Evolutionary conservation across 2,888 invertebrate species (phyloP).

Genomic region (Malacosoma neustria): DNA sequence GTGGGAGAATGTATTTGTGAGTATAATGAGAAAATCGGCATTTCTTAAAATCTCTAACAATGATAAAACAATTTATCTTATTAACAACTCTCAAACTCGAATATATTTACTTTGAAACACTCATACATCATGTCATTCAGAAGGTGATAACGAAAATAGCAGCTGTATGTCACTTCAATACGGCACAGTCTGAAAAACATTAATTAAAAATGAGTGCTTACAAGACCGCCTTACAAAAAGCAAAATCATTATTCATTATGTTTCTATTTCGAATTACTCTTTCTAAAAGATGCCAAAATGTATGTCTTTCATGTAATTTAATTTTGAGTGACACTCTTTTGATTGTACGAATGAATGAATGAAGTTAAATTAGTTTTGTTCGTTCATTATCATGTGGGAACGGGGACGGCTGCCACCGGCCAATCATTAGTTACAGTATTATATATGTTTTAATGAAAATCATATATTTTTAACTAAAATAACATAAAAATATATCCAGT

Average conservation of each 20-base stretch:
- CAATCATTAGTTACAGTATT: too few relatives aligned
- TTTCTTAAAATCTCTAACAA: too few relatives aligned
- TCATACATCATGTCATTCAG: not conserved
- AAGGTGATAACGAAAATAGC: not conserved
- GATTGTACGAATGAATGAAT: not conserved
- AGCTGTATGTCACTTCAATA: not conserved
- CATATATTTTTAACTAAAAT: too few relatives aligned
- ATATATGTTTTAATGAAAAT: too few relatives aligned
- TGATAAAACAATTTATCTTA: too few relatives aligned
- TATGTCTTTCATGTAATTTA: slow-evolving; percentile 55
- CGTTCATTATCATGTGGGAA: not conserved
- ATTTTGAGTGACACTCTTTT: slow-evolving; percentile 42
- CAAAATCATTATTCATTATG: slow-evolving; percentile 54
- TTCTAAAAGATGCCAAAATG: slow-evolving; percentile 52
- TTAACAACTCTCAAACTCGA: too few relatives aligned
- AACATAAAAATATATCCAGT: too few relatives aligned
- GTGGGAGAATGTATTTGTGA: too few relatives aligned
- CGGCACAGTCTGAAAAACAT: slow-evolving; percentile 24
- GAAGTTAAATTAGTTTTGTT: not conserved
- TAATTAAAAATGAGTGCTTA: slow-evolving; percentile 48
- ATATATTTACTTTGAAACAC: not conserved
- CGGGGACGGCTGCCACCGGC: not conserved
- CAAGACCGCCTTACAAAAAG: slow-evolving; percentile 57
- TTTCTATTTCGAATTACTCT: slow-evolving; percentile 31
- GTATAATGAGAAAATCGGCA: too few relatives aligned